A percentile compares a stretch with the other conserved stretches of the same genome.
These are phyloP conservation scores for Thinocorus orbignyianus DNA, from an alignment of 2,113 vertebrate species.

Conservation along the genomic window DNA sequence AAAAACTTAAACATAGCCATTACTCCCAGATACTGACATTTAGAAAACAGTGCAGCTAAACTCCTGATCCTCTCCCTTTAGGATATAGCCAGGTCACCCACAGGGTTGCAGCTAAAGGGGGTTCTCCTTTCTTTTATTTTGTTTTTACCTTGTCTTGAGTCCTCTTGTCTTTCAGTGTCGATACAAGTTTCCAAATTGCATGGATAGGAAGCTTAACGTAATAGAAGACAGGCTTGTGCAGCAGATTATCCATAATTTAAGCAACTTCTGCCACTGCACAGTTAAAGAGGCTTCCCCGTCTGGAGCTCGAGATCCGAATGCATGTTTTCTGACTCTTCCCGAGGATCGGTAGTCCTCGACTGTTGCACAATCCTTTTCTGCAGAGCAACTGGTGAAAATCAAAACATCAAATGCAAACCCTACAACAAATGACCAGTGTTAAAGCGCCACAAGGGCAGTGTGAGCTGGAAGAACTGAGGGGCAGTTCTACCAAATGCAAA, in stretches of 20 bases:
- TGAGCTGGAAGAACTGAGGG: not conserved
- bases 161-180: constrained; percentile 25
- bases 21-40: not conserved
- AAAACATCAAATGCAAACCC: not conserved
- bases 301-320: not conserved
- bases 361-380: constrained; percentile 27
- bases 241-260: constrained; percentile 64
- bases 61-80: constrained; percentile 15
- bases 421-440: constrained; percentile 52
- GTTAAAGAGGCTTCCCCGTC: not conserved
- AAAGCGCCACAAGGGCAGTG: not conserved
- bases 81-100: not conserved
- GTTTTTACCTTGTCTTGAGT: constrained; percentile 64
- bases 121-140: not conserved
- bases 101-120: not conserved
- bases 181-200: constrained; percentile 47
- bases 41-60: not conserved
- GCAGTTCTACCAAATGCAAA: constrained; percentile 55
- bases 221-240: constrained; percentile 41
- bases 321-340: not conserved
- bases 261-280: not conserved
- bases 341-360: not conserved
- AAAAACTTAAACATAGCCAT: not conserved
- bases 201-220: constrained; percentile 61
- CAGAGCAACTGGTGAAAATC: constrained; percentile 31